Evolutionary conservation across 2,797 vertebrate species (phyloP), one percentile per base, ranked within the genome.

Genomic region (Alca torda): DNA sequence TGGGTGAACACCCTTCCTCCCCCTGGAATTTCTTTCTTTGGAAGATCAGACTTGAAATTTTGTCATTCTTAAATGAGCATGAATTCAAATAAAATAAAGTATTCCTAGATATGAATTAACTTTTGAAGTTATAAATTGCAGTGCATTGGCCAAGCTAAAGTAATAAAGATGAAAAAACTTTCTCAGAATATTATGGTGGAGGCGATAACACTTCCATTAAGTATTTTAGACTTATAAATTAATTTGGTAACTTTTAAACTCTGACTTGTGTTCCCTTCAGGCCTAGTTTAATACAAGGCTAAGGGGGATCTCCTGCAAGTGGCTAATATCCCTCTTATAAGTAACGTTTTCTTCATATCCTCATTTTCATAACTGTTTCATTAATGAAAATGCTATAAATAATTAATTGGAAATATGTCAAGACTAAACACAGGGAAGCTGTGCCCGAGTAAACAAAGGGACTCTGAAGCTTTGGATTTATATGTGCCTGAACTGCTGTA

Each of bases 371-470:
- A 94, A 91, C 84, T 43, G 57, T 90, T 97, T 94, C 79, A 86
- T 95, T 93, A 96, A 96, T 95, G 89, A 96, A 96, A 95, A 93
- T 78, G 57, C 50, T 95, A 75, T 92, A 87, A 95, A 93, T 92
- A 95, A 93, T 95, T 92, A 12, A 92, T 89, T 39, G 85, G 41
- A 84, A 92, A 68, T 92, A 75, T 69, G 86, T 85, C 78, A 95
- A 68, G 72, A 12, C 78, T 83, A 60, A 77, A 65, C 53, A 54
- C 20, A 28, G 76, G 61, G 76, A 94, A 73, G 69, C 72, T 79
- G 54, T 75, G 73, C 73, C 87, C 77, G 79, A 74, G 43, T 92
- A 89, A 95, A 95, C 91, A 96, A 90, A 90, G 74, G 60, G 48
- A 75, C 60, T 94, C 72, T 11, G 63, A 90, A 77, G 90, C 93